These are phyloP conservation scores for Candoia aspera DNA, from an alignment of 2,113 vertebrate species.

Conservation along the genomic window DNA sequence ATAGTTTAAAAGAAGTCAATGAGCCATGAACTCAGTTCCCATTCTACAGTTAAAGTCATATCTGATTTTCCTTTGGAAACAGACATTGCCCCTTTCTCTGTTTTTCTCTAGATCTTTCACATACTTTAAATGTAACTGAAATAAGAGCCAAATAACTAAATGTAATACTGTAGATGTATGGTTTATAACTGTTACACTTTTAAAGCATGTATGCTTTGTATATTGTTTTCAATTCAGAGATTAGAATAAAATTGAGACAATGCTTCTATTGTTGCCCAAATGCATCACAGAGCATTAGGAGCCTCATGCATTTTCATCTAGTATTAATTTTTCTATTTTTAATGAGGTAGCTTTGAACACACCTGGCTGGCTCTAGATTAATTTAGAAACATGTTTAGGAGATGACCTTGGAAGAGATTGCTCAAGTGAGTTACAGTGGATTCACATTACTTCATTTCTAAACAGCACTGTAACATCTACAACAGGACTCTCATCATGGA, in stretches of 20 bases:
- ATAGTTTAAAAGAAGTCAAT: slow-evolving; percentile 37
- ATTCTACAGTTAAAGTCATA: slow-evolving; percentile 12
- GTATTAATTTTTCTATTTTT: background rate
- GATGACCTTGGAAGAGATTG: background rate
- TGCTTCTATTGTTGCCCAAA: background rate
- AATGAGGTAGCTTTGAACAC: background rate
- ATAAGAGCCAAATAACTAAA: background rate
- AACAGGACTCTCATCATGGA: background rate
- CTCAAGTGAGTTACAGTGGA: background rate
- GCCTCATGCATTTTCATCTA: background rate
- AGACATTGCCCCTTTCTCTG: slow-evolving; percentile 22
- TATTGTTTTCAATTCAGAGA: background rate
- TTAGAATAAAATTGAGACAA: background rate
- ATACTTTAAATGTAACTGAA: background rate
- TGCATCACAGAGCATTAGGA: background rate
- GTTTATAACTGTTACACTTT: background rate
- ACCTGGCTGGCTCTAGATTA: background rate
- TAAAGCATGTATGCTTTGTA: background rate
- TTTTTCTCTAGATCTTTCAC: background rate
- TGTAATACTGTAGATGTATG: background rate
- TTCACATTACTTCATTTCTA: background rate
- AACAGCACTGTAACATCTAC: background rate
- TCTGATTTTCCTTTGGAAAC: background rate
- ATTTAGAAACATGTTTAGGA: background rate
- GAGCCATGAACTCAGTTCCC: slow-evolving; percentile 40